A percentile compares a stretch with the other conserved stretches of the same genome.
These are phyloP conservation scores for Drosophila monieri DNA, from an alignment of 2,888 invertebrate species.

Conservation along the genomic window DNA sequence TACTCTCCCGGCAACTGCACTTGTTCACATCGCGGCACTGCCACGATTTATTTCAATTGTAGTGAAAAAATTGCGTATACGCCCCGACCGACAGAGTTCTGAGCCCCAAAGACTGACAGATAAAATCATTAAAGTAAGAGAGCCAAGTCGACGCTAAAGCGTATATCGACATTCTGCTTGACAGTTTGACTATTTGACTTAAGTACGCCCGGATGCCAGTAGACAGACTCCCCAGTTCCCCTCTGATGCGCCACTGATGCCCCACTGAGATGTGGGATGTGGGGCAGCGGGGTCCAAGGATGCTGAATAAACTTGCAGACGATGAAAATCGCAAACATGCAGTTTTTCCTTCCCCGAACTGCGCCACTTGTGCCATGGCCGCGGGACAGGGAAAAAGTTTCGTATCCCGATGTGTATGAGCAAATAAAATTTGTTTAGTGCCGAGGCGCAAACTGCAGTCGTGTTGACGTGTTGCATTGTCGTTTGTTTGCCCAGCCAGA, in stretches of 20 bases:
- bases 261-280: conserved; percentile 22
- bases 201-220: conserved; percentile 56
- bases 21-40: conserved; percentile 6
- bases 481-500: conserved; percentile 29
- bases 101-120: conserved; percentile 41
- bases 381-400: conserved; percentile 59
- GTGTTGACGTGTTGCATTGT: conserved; percentile 45
- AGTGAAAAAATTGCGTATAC: conserved; percentile 67
- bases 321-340: conserved; percentile 72
- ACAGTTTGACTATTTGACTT: conserved; percentile 79
- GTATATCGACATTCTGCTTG: conserved; percentile 72
- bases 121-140: conserved; percentile 68
- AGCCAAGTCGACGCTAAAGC: conserved; percentile 63
- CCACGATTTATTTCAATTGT: conserved; percentile 69
- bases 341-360: conserved; percentile 23
- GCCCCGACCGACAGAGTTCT: conserved; percentile 50
- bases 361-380: conserved; percentile 34
- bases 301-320: conserved; percentile 68
- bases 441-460: conserved; percentile 56
- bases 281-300: conserved; percentile 25
- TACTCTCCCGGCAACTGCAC: conserved; percentile 6
- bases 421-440: conserved; percentile 73
- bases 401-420: conserved; percentile 51
- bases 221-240: conserved; percentile 20
- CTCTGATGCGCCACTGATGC: neutral